Evolutionary conservation across 1,140 invertebrate genomes (phyloP), one percentile per base, ranked within the genome.

Genomic region (Drosophila tsacasi): DNA sequence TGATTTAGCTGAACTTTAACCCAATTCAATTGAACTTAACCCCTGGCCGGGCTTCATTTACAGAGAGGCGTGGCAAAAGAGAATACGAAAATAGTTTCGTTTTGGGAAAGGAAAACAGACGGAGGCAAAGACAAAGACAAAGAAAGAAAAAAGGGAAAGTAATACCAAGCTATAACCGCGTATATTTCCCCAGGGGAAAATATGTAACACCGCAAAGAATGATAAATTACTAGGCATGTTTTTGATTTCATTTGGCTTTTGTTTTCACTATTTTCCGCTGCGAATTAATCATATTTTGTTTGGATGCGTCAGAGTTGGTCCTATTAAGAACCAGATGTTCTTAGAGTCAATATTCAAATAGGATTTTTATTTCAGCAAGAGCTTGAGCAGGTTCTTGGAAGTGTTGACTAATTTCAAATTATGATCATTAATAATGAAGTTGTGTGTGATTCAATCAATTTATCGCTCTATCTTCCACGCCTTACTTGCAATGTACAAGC

Each of bases 1-100:
- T 69, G 37, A 42, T 21, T 42, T 35, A 27, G 15, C 47, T 57
- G 67, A 46, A 23, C 49, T 69, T 69, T 69, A 32, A 35, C 35
- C 66, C 27, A 66, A 23, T 67, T 67, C 44, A 67, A 67, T 68
- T 68, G 44, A 68, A 52, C 65, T 52, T 52, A 68, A 68, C 65
- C 46, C 35, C 35, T 19, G 44, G 19, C 42, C 25, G 35, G 15
- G 62, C 17, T 17, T 25, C 35, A 32, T 21, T 23, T n/a, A 19
- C 21, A 27, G 13, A 42, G 19, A 32, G 19, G 19, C 39, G 19
- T 39, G 47, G 44, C 62, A n/a, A 30, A 40, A 30, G 37, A 37
- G 35, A 49, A 50, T 46, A 47, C 54, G 39, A 44, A 63, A 67
- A 68, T 55, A 55, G 39, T 55, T 52, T 30, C 39, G 30, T 68